Evolutionary conservation across 2,888 invertebrate species (phyloP).

Genomic region (Eurytoma californica): DNA sequence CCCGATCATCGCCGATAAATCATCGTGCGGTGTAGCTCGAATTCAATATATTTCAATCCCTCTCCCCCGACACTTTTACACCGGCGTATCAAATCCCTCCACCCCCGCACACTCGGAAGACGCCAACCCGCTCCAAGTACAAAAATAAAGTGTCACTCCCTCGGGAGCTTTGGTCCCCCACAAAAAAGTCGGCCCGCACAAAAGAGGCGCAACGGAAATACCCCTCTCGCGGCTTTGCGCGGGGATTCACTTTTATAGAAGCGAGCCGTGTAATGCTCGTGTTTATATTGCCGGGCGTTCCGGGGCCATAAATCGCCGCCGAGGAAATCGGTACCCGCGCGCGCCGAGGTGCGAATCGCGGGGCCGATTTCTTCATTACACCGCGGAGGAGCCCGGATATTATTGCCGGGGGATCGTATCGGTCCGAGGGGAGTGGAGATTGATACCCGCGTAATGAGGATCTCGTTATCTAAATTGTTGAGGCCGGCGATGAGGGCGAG

Average conservation of each 20-base stretch:
- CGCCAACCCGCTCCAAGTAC: background rate
- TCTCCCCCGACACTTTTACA: too few relatives aligned
- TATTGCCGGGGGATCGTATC: background rate
- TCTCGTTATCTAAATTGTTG: slow-evolving; percentile 11
- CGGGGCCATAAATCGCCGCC: slow-evolving; percentile 45
- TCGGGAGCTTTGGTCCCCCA: background rate
- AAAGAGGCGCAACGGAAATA: background rate
- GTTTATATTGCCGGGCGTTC: slow-evolving; percentile 51
- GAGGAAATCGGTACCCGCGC: slow-evolving; percentile 28
- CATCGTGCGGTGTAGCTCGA: too few relatives aligned
- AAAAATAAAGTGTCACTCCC: background rate
- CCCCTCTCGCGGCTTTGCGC: too few relatives aligned
- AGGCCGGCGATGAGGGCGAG: background rate
- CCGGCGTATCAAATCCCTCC: background rate
- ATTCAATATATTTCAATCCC: too few relatives aligned
- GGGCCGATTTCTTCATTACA: slow-evolving; percentile 47
- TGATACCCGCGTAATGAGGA: slow-evolving; percentile 25
- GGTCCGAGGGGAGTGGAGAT: background rate
- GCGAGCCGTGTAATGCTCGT: slow-evolving; percentile 28
- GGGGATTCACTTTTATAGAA: slow-evolving; percentile 35
- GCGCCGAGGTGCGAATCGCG: slow-evolving; percentile 37
- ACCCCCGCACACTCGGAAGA: background rate
- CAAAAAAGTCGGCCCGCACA: background rate
- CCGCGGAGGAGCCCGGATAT: slow-evolving; percentile 16
- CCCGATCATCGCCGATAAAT: too few relatives aligned